These are phyloP conservation scores for Watsonalla cultraria DNA, from an alignment of 2,888 invertebrate genomes.

Conservation along the genomic window DNA sequence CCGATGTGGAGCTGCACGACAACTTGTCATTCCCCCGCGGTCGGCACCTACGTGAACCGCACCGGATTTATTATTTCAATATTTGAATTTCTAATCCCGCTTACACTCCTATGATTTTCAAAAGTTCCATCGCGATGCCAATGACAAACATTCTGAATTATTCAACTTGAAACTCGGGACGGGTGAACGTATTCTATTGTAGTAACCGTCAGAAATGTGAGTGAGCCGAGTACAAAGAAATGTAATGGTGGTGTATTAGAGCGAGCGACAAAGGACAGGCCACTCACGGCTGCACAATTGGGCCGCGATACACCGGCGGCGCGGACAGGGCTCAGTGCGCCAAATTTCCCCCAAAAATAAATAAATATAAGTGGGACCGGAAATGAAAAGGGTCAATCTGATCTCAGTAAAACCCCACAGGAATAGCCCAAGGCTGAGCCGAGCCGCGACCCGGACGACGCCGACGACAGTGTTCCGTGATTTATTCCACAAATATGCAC, in stretches of 20 bases:
- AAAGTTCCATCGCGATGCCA: background rate
- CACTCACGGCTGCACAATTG: slow-evolving; percentile 19
- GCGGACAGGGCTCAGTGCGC: background rate
- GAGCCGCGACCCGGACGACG: no score
- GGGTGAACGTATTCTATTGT: slow-evolving; percentile 13
- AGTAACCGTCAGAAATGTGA: slow-evolving; percentile 6
- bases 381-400: slow-evolving; percentile 51
- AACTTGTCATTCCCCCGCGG: background rate
- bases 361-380: slow-evolving; percentile 41
- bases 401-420: slow-evolving; percentile 27
- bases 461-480: background rate
- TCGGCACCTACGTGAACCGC: background rate
- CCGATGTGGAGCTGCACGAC: background rate
- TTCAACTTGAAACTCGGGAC: slow-evolving; percentile 5
- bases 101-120: background rate
- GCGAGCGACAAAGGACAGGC: slow-evolving; percentile 24
- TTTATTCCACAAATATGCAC: background rate
- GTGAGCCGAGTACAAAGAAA: slow-evolving; percentile 18
- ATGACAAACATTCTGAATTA: slow-evolving; percentile 1
- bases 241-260: slow-evolving; percentile 20
- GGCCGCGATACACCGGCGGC: slow-evolving; percentile 12
- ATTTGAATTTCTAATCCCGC: slow-evolving; percentile 1
- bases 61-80: background rate
- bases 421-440: slow-evolving; percentile 12
- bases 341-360: slow-evolving; percentile 35